Base-by-base conservation (phyloP, 2,888 invertebrate genomes). In the Watsonalla binaria region DNA sequence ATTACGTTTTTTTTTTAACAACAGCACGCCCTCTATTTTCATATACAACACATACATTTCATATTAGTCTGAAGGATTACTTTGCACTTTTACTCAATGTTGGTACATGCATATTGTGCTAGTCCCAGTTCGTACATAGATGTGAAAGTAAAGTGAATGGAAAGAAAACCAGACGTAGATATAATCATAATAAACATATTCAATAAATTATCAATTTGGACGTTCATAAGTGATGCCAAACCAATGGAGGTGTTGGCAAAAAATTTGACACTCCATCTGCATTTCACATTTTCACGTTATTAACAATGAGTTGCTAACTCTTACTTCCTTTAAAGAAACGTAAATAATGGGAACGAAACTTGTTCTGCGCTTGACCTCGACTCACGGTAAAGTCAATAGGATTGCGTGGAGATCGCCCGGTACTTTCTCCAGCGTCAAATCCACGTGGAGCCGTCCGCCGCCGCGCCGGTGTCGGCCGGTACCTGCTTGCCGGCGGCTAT, bases 291-390 rank as follows among this genome's bases (percentile, higher is more conserved):
- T 24, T 0, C 5, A 42, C 42, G 42, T 42, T 11, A 42, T 53
- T 52, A 49, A 61, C 54, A 67, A 62, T 66, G 55, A 55, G 54
- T 48, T 46, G 58, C 53, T 52, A 63, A 80, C 85, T 86, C 84
- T 86, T 86, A 86, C 85, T 84, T 82, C 78, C 79, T 68, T 70
- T 62, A 66, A 80, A 74, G 72, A 78, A 80, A 81, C 70, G 72
- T 72, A 72, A 72, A 76, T 76, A 80, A 78, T 76, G 66, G 53
- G 66, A 82, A 80, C 69, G 76, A 74, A 78, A 86, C 89, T 78
- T 77, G 86, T 80, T 85, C 56, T 73, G 70, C 74, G 76, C 72
- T 78, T 86, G 84, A 85, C 86, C 86, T 77, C 84, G 60, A 74
- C 77, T 66, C 58, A 64, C 66, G 70, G 65, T 62, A 66, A 67